Evolutionary conservation across 2,113 vertebrate genomes (phyloP).

Genomic region (Ailurus styani): DNA sequence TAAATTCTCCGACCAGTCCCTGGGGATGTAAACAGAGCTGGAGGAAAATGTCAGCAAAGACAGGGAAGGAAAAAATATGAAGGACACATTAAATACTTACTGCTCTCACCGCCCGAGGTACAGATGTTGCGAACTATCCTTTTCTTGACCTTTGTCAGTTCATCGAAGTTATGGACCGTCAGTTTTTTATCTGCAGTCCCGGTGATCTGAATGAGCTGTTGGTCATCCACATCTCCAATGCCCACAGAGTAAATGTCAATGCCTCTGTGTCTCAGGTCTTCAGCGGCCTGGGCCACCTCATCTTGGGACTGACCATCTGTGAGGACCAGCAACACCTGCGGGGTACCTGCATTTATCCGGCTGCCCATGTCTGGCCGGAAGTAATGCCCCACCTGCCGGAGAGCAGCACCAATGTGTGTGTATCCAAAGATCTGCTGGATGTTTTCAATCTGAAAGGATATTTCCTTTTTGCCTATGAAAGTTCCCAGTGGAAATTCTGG

Average conservation of each 20-base stretch:
- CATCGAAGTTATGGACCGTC: conserved; percentile 54
- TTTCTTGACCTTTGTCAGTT: conserved; percentile 71
- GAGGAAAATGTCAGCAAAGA: not conserved
- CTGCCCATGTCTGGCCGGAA: conserved; percentile 65
- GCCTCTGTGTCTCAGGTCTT: conserved; percentile 67
- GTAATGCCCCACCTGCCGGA: conserved; percentile 45
- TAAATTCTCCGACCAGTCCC: not conserved
- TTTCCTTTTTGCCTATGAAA: not conserved
- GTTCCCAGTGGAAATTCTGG: conserved; percentile 56
- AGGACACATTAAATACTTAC: conserved; percentile 57
- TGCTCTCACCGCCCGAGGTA: conserved; percentile 26
- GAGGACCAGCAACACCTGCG: conserved; percentile 76
- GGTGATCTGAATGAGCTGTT: conserved; percentile 74
- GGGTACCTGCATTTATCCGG: conserved; percentile 63
- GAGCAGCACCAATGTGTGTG: conserved; percentile 68
- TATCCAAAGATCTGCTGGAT: conserved; percentile 68
- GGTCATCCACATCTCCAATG: conserved; percentile 61
- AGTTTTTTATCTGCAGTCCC: conserved; percentile 69
- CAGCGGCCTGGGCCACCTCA: conserved; percentile 60
- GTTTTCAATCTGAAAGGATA: conserved; percentile 53
- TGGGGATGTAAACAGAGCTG: not conserved
- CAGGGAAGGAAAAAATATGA: rapidly evolving
- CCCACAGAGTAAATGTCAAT: conserved; percentile 75
- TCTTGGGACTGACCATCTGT: conserved; percentile 74
- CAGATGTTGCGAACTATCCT: conserved; percentile 76